These are phyloP conservation scores for Hyphantria cunea DNA, from an alignment of 1,140 invertebrate genomes.

Conservation along the genomic window DNA sequence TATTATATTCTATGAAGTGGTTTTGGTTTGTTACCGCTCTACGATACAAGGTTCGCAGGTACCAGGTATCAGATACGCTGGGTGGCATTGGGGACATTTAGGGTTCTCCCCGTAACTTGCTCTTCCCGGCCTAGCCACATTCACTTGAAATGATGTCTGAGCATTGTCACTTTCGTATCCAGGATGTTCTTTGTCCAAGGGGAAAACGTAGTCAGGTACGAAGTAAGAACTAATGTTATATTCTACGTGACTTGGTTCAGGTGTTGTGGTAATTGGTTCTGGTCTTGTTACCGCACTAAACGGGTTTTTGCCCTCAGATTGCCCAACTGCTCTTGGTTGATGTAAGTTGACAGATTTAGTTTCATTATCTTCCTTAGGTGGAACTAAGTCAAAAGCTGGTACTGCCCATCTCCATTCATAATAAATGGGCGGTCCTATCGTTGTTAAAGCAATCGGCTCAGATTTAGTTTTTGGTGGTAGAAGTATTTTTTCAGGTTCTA, in stretches of 20 bases:
- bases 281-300: conserved; percentile 50
- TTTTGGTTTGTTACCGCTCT: conserved; percentile 58
- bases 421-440: conserved; percentile 83
- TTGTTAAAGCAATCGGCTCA: conserved; percentile 69
- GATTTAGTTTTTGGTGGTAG: conserved; percentile 68
- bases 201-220: conserved; percentile 83
- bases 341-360: conserved; percentile 41
- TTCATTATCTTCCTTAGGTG: conserved; percentile 67
- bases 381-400: conserved; percentile 82
- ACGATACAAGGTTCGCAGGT: conserved; percentile 83
- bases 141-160: conserved; percentile 82
- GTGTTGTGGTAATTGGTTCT: conserved; percentile 41
- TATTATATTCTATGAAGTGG: no score
- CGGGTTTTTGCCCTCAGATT: conserved; percentile 45
- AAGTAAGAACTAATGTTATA: conserved; percentile 76
- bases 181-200: conserved; percentile 80
- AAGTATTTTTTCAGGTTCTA: conserved; percentile 52
- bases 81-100: conserved; percentile 83
- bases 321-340: conserved; percentile 29
- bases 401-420: conserved; percentile 85
- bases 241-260: conserved; percentile 55
- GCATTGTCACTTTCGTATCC: conserved; percentile 81
- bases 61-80: conserved; percentile 82
- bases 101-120: conserved; percentile 83
- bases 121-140: conserved; percentile 74